Percentiles rank a stretch among this genome's conserved stretches.
These are phyloP conservation scores for Nasonia vitripennis DNA, from an alignment of 1,140 invertebrate species.

Conservation along the genomic window DNA sequence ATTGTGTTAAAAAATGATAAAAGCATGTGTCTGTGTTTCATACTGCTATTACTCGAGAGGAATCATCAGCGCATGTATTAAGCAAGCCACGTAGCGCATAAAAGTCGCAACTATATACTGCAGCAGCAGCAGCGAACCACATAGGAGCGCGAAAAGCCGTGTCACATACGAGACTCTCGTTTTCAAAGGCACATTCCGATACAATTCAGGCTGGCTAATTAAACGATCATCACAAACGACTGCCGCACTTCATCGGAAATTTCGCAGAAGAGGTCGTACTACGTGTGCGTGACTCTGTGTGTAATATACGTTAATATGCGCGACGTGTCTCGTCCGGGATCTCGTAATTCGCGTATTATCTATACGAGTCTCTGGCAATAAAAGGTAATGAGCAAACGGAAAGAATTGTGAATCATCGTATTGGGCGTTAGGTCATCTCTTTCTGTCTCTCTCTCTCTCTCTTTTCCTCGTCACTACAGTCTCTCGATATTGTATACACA, in stretches of 20 bases:
- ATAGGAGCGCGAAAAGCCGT: not conserved
- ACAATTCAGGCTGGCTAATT: not conserved
- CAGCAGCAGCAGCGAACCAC: not conserved
- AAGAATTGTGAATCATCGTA: not conserved
- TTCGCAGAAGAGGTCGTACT: conserved; percentile 3
- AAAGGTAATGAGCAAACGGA: not conserved
- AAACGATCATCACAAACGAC: not conserved
- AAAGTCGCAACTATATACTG: not conserved
- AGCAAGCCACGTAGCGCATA: conserved; percentile 2
- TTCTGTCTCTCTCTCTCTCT: not conserved
- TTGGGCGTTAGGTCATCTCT: not conserved
- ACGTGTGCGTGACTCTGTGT: not conserved
- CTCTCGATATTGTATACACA: not conserved
- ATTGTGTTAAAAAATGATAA: conserved; percentile 40
- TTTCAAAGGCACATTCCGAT: conserved; percentile 48
- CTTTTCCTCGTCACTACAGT: not conserved
- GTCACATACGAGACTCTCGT: not conserved
- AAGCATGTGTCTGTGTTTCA: not conserved
- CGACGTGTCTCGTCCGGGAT: not conserved
- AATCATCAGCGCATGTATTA: not conserved
- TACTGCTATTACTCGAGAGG: not conserved
- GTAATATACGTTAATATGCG: not conserved
- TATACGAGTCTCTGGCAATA: not conserved
- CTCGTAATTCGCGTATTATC: not conserved
- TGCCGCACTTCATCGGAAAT: not conserved